Evolutionary conservation across 2,888 invertebrate species (phyloP).

Genomic region (Oxystoma pomonae): DNA sequence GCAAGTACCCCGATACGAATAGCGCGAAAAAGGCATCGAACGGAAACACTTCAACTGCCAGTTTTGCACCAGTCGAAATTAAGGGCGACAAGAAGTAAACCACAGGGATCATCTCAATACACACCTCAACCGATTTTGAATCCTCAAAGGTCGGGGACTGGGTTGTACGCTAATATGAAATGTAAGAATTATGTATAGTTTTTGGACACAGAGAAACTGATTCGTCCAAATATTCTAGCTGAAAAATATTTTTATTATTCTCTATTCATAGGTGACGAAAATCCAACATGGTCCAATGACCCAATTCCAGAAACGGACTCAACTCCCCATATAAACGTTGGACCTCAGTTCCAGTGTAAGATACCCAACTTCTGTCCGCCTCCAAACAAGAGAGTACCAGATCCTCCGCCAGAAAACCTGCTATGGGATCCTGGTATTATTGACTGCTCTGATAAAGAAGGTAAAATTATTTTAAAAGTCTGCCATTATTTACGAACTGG

Average conservation of each 20-base stretch:
- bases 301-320: constrained; percentile 50
- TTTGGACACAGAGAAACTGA: constrained; percentile 15
- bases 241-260: no score
- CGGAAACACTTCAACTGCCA: constrained; percentile 55
- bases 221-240: background rate
- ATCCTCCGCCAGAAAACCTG: constrained; percentile 60
- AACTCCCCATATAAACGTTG: constrained; percentile 82
- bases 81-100: constrained; percentile 49
- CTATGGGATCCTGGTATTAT: constrained; percentile 85
- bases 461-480: no score
- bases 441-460: constrained; percentile 69
- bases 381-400: constrained; percentile 52
- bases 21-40: constrained; percentile 61
- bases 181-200: constrained; percentile 25
- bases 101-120: constrained; percentile 60
- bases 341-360: constrained; percentile 79
- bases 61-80: constrained; percentile 51
- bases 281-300: constrained; percentile 41
- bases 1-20: constrained; percentile 63
- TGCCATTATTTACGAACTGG: no score
- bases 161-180: constrained; percentile 60
- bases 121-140: constrained; percentile 94
- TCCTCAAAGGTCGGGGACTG: constrained; percentile 84
- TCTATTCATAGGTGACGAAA: constrained; percentile 43
- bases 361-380: constrained; percentile 56